Base-by-base conservation (phyloP, 1,140 invertebrate genomes). In the Heliconius melpomene region DNA sequence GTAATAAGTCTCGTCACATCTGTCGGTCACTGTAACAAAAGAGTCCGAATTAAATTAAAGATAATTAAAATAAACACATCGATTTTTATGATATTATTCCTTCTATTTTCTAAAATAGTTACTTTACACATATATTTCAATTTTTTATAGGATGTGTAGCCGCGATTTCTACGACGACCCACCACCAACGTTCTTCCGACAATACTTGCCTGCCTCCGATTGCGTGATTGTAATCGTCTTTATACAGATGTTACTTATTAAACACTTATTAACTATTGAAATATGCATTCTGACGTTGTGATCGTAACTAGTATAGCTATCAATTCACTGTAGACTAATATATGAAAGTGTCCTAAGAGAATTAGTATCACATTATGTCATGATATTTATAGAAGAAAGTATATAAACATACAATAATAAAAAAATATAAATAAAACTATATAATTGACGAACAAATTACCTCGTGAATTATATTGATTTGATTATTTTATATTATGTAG, bases 161-260 rank as follows among this genome's bases (percentile, higher is more conserved):
- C 77, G 77, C 81, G 81, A 82, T 82, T 82, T 82, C 81, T 82
- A 82, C 73, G 32, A 78, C 46, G 74, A 78, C 77, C 8, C 72
- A 72, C 23, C 79, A 73, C 54, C 38, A 60, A 16, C 74, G 74
- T 82, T 70, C 77, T 82, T 82, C 81, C 81, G 81, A 70, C 77
- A 82, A 76, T 77, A 71, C 23, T 9, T 71, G 29, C 70, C 52
- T 79, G 40, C 72, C 23, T 74, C 40, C 72, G 52, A 29, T 60
- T 50, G 54, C 60, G 23, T 66, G 60, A 29, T 66, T 26, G 54
- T 57, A 57, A 57, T 57, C n/a, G n/a, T 23, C 54, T 57, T 57
- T 9, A 23, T 23, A 57, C 8, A 54, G 7, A 57, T 23, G 20
- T 23, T 23, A 23, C 54, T 57, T 23, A n/a, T 23, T 57, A 57